phyloP scores from a whole-genome alignment of 2,888 invertebrate genomes.

The Rhamphomyia laevipes region DNA sequence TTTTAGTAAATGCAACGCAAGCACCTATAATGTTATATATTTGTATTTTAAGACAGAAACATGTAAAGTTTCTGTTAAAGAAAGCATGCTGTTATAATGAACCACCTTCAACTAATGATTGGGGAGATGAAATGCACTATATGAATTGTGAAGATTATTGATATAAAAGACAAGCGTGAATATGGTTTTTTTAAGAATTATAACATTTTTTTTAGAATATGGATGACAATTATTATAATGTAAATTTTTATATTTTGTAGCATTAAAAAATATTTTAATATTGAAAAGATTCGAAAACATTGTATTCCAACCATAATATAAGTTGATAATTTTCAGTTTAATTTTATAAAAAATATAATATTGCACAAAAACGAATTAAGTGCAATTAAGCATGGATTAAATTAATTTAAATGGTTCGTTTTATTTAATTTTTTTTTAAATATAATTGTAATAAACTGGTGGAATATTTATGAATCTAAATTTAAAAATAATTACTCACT shows the following conservation, averaged over 20 bases:
- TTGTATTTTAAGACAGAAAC: conserved; percentile 64
- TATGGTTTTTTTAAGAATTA: no score
- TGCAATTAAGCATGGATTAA: no score
- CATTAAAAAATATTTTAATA: conserved; percentile 14
- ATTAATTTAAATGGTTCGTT: no score
- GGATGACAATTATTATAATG: conserved; percentile 2
- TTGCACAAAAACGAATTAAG: no score
- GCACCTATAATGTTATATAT: conserved; percentile 64
- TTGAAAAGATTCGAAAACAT: no score
- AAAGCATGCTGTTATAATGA: conserved; percentile 72
- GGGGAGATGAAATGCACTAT: conserved; percentile 83
- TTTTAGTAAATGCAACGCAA: conserved; percentile 64
- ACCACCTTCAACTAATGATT: conserved; percentile 61
- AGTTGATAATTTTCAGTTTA: no score
- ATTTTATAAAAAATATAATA: no score
- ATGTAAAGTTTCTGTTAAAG: conserved; percentile 64
- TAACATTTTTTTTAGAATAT: neutral
- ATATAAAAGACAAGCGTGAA: conserved; percentile 4
- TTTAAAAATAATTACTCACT: no score
- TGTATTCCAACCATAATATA: no score
- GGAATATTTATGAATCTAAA: no score
- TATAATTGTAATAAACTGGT: no score
- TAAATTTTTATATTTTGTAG: conserved; percentile 9
- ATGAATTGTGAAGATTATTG: conserved; percentile 53
- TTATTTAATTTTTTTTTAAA: no score